Evolutionary conservation across 2,888 invertebrate genomes (phyloP).

Genomic region (Drosophila anomelani): DNA sequence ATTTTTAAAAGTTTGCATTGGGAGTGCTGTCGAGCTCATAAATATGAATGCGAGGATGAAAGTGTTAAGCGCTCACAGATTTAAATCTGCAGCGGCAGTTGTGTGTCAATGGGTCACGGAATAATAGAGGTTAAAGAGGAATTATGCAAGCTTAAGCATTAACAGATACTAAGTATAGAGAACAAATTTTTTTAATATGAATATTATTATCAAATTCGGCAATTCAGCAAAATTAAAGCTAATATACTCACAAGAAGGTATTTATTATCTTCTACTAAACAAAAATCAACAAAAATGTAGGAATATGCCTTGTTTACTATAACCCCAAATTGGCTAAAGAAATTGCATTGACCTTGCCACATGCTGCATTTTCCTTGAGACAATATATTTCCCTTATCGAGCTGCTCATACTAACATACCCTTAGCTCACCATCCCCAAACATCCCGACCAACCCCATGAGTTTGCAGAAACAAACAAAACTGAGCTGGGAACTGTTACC

Average conservation of each 20-base stretch:
- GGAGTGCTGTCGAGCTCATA: constrained; percentile 14
- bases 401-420: constrained; percentile 8
- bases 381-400: constrained; percentile 9
- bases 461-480: constrained; percentile 9
- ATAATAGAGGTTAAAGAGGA: constrained; percentile 15
- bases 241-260: not conserved
- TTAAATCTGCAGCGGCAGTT: constrained; percentile 17
- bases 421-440: constrained; percentile 28
- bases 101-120: constrained; percentile 37
- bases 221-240: no score
- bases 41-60: constrained; percentile 21
- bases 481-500: constrained; percentile 45
- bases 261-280: not conserved
- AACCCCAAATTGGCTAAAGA: not conserved
- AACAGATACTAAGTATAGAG: not conserved
- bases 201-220: not conserved
- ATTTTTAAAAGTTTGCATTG: constrained; percentile 28
- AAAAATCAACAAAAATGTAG: not conserved
- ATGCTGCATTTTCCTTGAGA: constrained; percentile 27
- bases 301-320: not conserved
- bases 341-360: constrained; percentile 31
- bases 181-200: not conserved
- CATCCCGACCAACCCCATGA: constrained; percentile 28
- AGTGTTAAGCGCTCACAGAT: constrained; percentile 15
- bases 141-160: not conserved